phyloP scores from a whole-genome alignment of 2,888 invertebrate genomes.

The Sepiola atlantica region DNA sequence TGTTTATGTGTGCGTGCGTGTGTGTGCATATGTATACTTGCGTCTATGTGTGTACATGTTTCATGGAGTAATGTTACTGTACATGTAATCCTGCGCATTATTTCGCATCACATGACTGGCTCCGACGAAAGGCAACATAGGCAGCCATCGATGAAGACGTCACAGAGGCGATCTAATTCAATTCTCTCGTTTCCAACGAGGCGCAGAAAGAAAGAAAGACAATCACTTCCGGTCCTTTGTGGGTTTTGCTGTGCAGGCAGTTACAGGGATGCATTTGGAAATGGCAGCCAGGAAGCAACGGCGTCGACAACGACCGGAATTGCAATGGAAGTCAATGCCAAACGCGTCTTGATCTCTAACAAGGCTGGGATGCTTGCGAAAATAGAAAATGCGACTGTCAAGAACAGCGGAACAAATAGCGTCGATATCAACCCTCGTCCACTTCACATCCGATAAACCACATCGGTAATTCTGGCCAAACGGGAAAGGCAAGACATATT shows the following conservation, averaged over 20 bases:
- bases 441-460: not conserved
- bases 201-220: not conserved
- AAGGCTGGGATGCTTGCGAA: not conserved
- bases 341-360: not conserved
- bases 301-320: not conserved
- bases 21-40: not conserved
- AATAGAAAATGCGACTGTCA: not conserved
- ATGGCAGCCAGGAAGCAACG: not conserved
- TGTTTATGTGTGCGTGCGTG: not conserved
- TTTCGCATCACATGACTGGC: not conserved
- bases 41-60: not conserved
- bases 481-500: too few species aligned
- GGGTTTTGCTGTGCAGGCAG: not conserved
- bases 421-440: not conserved
- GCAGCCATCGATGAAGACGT: not conserved
- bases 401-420: not conserved
- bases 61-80: not conserved
- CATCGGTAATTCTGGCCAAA: not conserved
- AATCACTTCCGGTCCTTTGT: not conserved
- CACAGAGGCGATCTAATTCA: not conserved
- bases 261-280: not conserved
- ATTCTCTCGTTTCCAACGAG: not conserved
- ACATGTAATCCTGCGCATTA: not conserved
- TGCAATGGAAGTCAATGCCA: not conserved
- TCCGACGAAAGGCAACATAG: not conserved